A percentile compares a stretch with the other conserved stretches of the same genome.
Evolutionary conservation across 2,113 vertebrate genomes (phyloP).

Genomic region (Chrysemys picta): DNA sequence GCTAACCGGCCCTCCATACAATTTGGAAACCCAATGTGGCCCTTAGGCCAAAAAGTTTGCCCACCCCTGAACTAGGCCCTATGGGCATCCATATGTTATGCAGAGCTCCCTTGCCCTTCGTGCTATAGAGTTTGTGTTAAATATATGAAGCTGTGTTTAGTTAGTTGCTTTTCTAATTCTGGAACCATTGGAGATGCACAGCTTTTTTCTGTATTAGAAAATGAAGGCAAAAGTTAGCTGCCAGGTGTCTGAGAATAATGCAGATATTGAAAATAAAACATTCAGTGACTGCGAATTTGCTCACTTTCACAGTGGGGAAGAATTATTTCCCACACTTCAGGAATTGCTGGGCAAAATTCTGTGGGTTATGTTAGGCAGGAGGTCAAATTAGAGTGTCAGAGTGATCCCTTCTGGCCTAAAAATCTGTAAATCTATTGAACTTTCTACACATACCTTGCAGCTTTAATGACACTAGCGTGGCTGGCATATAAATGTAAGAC

Average conservation of each 20-base stretch:
- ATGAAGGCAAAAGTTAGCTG: background rate
- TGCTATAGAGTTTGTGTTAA: background rate
- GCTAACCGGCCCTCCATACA: no score
- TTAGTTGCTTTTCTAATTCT: background rate
- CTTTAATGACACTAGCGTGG: background rate
- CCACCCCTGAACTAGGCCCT: background rate
- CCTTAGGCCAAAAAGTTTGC: no score
- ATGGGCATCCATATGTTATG: background rate
- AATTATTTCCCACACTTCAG: background rate
- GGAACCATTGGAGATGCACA: background rate
- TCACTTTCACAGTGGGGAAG: background rate
- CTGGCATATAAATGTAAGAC: fast-evolving
- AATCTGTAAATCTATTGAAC: background rate
- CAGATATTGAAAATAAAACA: background rate
- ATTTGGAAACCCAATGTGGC: no score
- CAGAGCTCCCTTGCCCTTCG: background rate
- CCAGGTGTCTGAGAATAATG: background rate
- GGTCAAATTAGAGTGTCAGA: background rate
- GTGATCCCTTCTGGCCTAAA: background rate
- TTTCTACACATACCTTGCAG: background rate
- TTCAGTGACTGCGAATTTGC: background rate
- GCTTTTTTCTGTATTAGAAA: fast-evolving
- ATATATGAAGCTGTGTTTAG: fast-evolving
- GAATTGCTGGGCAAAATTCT: background rate
- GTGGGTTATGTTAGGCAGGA: background rate